A percentile compares a stretch with the other conserved stretches of the same genome.
Evolutionary conservation across 2,888 invertebrate genomes (phyloP).

Genomic region (Lasioglossum villosulum): DNA sequence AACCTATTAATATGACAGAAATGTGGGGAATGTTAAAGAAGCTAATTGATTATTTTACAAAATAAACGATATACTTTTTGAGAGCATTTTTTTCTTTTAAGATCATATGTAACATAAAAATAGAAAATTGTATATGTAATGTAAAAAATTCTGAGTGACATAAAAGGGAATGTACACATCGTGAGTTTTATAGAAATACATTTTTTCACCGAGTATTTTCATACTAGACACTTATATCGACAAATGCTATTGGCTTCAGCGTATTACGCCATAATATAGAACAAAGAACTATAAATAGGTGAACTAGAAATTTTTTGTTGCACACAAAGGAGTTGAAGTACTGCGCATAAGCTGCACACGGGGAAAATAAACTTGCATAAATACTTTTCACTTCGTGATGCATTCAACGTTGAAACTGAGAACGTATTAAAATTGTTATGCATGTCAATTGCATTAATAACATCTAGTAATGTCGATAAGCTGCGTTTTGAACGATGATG

Average conservation of each 20-base stretch:
- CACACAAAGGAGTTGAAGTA: slow-evolving; percentile 31
- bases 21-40: neutral
- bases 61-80: neutral
- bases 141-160: neutral
- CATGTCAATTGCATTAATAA: neutral
- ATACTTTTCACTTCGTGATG: slow-evolving; percentile 31
- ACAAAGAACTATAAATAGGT: slow-evolving; percentile 60
- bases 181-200: neutral
- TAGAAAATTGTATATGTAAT: neutral
- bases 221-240: slow-evolving; percentile 17
- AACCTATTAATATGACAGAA: neutral
- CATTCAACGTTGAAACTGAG: neutral
- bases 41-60: neutral
- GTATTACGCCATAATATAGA: slow-evolving; percentile 31
- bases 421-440: neutral
- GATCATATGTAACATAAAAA: neutral
- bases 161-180: neutral
- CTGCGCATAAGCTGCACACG: slow-evolving; percentile 24
- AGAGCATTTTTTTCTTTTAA: too few species aligned
- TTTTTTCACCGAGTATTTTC: slow-evolving; percentile 1
- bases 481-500: neutral
- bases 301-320: slow-evolving; percentile 65
- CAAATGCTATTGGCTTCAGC: slow-evolving; percentile 39
- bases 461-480: neutral
- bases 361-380: slow-evolving; percentile 34